These are phyloP conservation scores for Caenorhabditis sp. DNA, from an alignment of 2,888 invertebrate species.

Conservation along the genomic window DNA sequence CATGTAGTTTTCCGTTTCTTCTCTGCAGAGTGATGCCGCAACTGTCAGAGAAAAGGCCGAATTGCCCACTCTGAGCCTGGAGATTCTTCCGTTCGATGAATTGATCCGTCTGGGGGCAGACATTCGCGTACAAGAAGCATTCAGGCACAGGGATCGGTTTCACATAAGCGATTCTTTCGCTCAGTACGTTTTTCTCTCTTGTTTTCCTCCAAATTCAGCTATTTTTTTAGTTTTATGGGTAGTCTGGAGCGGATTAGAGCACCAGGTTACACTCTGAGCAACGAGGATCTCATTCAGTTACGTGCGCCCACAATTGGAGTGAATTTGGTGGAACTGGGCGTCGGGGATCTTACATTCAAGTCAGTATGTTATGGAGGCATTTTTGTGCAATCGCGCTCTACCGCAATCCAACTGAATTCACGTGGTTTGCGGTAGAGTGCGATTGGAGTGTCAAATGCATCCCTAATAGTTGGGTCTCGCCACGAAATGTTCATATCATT, in stretches of 20 bases:
- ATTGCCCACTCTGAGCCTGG: slow-evolving; percentile 27
- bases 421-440: no score
- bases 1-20: no score
- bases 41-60: slow-evolving; percentile 48
- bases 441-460: no score
- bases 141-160: slow-evolving; percentile 52
- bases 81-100: slow-evolving; percentile 16
- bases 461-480: background rate
- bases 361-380: no score
- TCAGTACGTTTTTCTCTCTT: slow-evolving; percentile 65
- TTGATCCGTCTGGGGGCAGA: slow-evolving; percentile 59
- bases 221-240: slow-evolving; percentile 62
- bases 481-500: background rate
- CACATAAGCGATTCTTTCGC: slow-evolving; percentile 58
- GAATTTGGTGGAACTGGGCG: slow-evolving; percentile 56
- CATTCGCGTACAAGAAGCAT: slow-evolving; percentile 54
- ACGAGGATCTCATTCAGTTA: slow-evolving; percentile 61
- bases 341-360: slow-evolving; percentile 63
- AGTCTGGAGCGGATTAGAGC: slow-evolving; percentile 57
- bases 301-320: slow-evolving; percentile 67
- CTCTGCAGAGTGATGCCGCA: slow-evolving; percentile 25
- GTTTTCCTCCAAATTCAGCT: background rate
- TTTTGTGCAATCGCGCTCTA: no score
- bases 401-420: no score
- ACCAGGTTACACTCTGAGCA: slow-evolving; percentile 51